Evolutionary conservation across 2,797 vertebrate species (phyloP).

Genomic region (Semotilus atromaculatus): DNA sequence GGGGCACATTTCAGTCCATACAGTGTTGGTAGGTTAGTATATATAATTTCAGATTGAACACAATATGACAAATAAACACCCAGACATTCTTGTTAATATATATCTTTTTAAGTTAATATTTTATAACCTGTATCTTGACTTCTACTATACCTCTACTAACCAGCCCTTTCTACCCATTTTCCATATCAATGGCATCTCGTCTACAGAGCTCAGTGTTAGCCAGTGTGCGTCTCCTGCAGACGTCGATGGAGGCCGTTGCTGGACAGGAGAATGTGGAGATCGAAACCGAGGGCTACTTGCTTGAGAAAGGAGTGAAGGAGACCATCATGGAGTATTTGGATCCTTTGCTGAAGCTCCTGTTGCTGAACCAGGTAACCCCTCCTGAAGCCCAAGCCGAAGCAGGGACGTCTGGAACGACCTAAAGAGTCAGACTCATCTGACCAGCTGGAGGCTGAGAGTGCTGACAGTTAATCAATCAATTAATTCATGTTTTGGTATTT

Average conservation of each 20-base stretch:
- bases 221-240: constrained; percentile 85
- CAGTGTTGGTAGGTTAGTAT: not conserved
- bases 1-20: not conserved
- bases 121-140: not conserved
- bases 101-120: not conserved
- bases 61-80: not conserved
- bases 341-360: constrained; percentile 72
- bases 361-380: constrained; percentile 73
- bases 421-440: constrained; percentile 42
- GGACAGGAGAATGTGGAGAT: constrained; percentile 81
- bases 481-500: constrained; percentile 13
- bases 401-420: constrained; percentile 56
- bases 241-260: constrained; percentile 83
- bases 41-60: not conserved
- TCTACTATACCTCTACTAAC: not conserved
- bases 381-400: constrained; percentile 59
- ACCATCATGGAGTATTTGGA: constrained; percentile 75
- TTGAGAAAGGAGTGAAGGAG: constrained; percentile 83
- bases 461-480: constrained; percentile 12
- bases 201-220: constrained; percentile 79
- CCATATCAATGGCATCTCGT: not conserved
- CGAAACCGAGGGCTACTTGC: constrained; percentile 86
- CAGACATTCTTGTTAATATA: not conserved
- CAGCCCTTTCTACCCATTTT: not conserved
- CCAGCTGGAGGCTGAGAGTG: not conserved